phyloP scores from a whole-genome alignment of 2,113 vertebrate species.

The Hemiscyllium ocellatum region DNA sequence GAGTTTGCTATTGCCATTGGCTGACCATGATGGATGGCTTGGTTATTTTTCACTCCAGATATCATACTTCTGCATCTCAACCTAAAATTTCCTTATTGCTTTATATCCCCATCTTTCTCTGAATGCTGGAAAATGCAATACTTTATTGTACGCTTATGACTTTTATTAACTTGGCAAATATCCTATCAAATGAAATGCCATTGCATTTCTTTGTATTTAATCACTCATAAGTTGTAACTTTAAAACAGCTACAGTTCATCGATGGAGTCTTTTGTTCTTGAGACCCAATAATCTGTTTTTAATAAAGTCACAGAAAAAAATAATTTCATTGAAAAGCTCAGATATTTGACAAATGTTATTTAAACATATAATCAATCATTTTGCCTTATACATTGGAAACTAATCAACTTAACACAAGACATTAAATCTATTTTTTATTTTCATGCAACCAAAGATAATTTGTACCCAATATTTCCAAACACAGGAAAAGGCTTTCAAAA shows the following conservation, averaged over 20 bases:
- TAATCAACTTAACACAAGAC: background rate
- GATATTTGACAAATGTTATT: constrained; percentile 32
- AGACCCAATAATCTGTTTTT: constrained; percentile 14
- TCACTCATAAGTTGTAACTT: background rate
- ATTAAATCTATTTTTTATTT: constrained; percentile 13
- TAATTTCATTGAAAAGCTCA: background rate
- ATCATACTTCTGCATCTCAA: constrained; percentile 28
- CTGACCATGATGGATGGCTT: constrained; percentile 35
- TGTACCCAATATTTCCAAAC: background rate
- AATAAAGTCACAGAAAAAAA: constrained; percentile 28
- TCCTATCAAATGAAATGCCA: constrained; percentile 32
- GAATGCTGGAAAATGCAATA: background rate
- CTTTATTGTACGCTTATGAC: constrained; percentile 19
- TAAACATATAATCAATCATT: constrained; percentile 30
- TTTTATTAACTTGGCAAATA: constrained; percentile 37
- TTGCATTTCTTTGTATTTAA: constrained; percentile 34
- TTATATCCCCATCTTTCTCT: constrained; percentile 8
- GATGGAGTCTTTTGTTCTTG: background rate
- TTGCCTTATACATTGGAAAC: background rate
- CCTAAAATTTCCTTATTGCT: constrained; percentile 22
- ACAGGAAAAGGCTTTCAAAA: background rate
- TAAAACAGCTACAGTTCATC: constrained; percentile 1
- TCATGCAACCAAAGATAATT: background rate
- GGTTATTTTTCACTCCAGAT: constrained; percentile 37
- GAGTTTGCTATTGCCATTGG: constrained; percentile 33